phyloP scores from a whole-genome alignment of 1,140 invertebrate species.

The Myzus persicae region DNA sequence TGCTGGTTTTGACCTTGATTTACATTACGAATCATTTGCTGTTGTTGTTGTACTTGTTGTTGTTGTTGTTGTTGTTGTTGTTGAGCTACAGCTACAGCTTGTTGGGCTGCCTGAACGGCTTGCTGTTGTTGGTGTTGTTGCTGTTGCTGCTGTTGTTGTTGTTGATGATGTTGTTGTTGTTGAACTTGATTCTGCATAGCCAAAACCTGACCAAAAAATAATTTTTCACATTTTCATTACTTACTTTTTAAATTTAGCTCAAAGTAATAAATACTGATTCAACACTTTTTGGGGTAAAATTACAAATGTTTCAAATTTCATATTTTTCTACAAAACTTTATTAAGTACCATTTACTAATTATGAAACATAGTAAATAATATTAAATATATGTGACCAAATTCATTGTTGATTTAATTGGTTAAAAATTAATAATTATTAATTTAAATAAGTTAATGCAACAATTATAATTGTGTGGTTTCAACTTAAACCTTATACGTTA shows the following conservation, averaged over 20 bases:
- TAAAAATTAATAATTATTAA: not conserved
- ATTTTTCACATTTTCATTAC: not conserved
- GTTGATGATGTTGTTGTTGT: slow-evolving; percentile 47
- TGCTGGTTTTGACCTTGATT: slow-evolving; percentile 57
- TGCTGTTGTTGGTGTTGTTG: slow-evolving; percentile 57
- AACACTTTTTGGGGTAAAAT: not conserved
- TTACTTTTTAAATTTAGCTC: not conserved
- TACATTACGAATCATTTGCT: slow-evolving; percentile 41
- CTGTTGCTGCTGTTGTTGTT: slow-evolving; percentile 47
- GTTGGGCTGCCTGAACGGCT: slow-evolving; percentile 36
- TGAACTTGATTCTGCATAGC: slow-evolving; percentile 57
- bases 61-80: slow-evolving; percentile 46
- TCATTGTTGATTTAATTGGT: not conserved
- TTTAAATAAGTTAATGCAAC: not conserved
- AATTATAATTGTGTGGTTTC: not conserved
- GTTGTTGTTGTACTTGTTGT: slow-evolving; percentile 17
- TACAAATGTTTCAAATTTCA: not conserved
- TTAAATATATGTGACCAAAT: not conserved
- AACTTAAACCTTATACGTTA: not conserved
- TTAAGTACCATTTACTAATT: not conserved
- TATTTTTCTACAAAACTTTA: not conserved
- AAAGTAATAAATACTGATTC: not conserved
- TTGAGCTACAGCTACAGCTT: slow-evolving; percentile 58
- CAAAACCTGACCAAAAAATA: slow-evolving; percentile 14
- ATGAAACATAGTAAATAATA: not conserved